Evolutionary conservation across 2,113 vertebrate species (phyloP).

Genomic region (Sebastes schlegelii): DNA sequence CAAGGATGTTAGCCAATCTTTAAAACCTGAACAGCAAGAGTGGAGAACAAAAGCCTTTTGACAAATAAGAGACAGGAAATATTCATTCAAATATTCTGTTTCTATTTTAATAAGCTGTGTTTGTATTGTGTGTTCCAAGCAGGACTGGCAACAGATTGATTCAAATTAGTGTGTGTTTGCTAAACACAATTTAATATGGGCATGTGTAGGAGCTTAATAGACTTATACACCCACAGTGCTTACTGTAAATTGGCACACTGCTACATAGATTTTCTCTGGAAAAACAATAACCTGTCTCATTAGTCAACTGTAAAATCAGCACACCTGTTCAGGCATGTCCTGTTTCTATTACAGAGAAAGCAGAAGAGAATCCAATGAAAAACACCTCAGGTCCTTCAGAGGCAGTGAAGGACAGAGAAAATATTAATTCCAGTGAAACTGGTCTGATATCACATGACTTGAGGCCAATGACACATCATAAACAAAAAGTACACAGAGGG

Average conservation of each 20-base stretch:
- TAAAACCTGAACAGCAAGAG: not conserved
- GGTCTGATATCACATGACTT: slow-evolving; percentile 42
- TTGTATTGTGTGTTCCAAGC: not conserved
- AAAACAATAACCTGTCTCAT: not conserved
- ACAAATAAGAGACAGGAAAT: not conserved
- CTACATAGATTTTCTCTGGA: not conserved
- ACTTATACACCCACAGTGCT: not conserved
- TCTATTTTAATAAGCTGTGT: not conserved
- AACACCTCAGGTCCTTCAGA: not conserved
- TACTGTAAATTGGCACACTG: not conserved
- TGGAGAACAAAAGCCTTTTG: not conserved
- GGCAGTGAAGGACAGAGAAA: not conserved
- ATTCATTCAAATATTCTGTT: not conserved
- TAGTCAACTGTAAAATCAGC: not conserved
- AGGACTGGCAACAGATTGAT: not conserved
- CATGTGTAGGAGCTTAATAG: not conserved
- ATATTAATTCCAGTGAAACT: not conserved
- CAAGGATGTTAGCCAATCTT: too few relatives aligned
- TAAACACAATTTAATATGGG: not conserved
- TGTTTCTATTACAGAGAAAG: not conserved
- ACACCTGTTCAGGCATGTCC: slow-evolving; percentile 26
- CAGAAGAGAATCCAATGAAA: slow-evolving; percentile 4
- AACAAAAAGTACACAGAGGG: not conserved
- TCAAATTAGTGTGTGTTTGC: not conserved
- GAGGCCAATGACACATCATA: not conserved